Evolutionary conservation across 1,140 invertebrate species (phyloP).

Genomic region (Hyposmocoma kahamanoa): DNA sequence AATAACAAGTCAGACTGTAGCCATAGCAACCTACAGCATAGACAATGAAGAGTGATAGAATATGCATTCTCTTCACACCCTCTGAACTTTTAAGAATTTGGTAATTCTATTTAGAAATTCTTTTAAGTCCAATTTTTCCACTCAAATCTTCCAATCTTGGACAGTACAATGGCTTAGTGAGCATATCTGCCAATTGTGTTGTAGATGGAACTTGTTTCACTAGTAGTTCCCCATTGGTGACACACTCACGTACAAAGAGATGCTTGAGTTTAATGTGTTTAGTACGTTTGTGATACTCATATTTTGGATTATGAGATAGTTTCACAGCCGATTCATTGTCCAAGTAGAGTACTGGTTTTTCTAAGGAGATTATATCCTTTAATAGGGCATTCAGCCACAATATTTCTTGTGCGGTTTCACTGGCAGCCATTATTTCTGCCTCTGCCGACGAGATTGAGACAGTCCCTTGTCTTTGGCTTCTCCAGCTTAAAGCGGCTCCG

Average conservation of each 20-base stretch:
- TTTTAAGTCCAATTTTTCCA: background rate
- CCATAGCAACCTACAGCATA: too few species aligned
- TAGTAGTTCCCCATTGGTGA: conserved; percentile 21
- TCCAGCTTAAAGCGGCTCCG: conserved; percentile 36
- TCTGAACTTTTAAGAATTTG: conserved; percentile 1
- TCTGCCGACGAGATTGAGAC: conserved; percentile 49
- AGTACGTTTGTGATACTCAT: conserved; percentile 42
- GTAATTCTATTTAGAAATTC: background rate
- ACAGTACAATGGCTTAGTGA: conserved; percentile 9
- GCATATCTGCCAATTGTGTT: conserved; percentile 9
- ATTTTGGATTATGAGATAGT: conserved; percentile 18
- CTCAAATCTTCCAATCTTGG: background rate
- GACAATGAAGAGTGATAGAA: too few species aligned
- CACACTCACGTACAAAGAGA: conserved; percentile 43
- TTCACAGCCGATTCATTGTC: conserved; percentile 28
- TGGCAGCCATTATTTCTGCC: conserved; percentile 59
- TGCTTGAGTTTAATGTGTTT: conserved; percentile 54
- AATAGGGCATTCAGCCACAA: conserved; percentile 34
- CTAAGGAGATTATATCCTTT: background rate
- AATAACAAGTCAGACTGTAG: too few species aligned
- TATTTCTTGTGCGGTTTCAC: conserved; percentile 45
- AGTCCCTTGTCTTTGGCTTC: conserved; percentile 34
- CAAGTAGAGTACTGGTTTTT: conserved; percentile 16
- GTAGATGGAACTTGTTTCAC: conserved; percentile 2
- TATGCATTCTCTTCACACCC: too few species aligned